Base-by-base conservation (phyloP, 2,888 invertebrate genomes). In the Athalia rosae region DNA sequence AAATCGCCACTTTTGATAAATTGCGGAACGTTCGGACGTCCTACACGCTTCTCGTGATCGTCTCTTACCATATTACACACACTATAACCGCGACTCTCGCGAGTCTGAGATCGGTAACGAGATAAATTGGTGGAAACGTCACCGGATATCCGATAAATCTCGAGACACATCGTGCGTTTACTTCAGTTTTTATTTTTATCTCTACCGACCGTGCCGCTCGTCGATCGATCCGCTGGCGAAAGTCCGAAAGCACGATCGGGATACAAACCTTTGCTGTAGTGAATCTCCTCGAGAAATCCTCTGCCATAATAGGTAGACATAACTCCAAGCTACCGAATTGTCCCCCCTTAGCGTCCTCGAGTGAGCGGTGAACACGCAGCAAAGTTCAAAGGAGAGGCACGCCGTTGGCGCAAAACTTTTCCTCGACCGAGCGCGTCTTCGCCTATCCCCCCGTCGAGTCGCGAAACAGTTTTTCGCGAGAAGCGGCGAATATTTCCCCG, bases 251-350 rank as follows among this genome's bases (percentile, higher is more conserved):
- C 28, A 28, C 28, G 28, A 28, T 28, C 28, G 28, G 28, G 28
- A 28, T 28, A 45, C 43, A 79, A 83, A 88, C 89, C 88, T 89
- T 87, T 84, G 87, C 88, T 82, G 86, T 85, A 81, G 87, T 82
- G 84, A 84, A 86, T 87, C 85, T 87, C 85, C 86, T 87, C 80
- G 85, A 85, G 82, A 84, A 83, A 83, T 85, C 84, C 84, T 87
- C 88, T 87, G 89, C 89, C 89, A 89, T 89, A 89, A 88, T 88
- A 89, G 84, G 88, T 85, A 87, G 86, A 87, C 88, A 83, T 83
- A 79, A 83, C 83, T 82, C 81, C 82, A 79, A 69, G 48, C 28
- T 67, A 53, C 50, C 53, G 50, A 41, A 50, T 53, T 50, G 67
- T 67, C 50, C 48, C 67, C 28, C 47, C 64, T 67, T 13, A 59